A percentile compares a stretch with the other conserved stretches of the same genome.
Evolutionary conservation across 23 tunicate species (phyloP).

Genomic region (Trididemnum miniatum): DNA sequence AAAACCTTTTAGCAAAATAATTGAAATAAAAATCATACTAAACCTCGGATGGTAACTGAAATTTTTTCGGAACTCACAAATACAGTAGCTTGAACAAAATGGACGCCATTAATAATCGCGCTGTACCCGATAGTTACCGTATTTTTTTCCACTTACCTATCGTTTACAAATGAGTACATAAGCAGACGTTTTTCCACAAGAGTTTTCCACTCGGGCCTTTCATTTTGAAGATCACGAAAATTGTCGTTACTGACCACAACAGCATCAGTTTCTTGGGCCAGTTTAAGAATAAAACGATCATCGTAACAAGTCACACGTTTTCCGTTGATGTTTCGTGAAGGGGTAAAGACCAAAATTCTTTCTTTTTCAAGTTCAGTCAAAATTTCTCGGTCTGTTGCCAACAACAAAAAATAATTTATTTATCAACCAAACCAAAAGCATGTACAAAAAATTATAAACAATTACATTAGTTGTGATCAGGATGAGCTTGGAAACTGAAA

Average conservation of each 20-base stretch:
- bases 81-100: no score
- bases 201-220: constrained; percentile 87
- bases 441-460: background rate
- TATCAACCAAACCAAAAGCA: no score
- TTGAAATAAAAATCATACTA: no score
- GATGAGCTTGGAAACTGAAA: background rate
- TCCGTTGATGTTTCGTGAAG: constrained; percentile 83
- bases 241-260: constrained; percentile 89
- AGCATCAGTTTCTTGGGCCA: constrained; percentile 90
- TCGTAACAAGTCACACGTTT: constrained; percentile 93
- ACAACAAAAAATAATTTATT: no score
- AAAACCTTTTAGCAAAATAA: background rate
- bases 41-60: no score
- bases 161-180: constrained; percentile 91
- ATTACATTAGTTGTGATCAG: background rate
- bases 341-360: constrained; percentile 79
- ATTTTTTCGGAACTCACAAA: no score
- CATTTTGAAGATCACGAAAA: constrained; percentile 82
- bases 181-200: constrained; percentile 78
- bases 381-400: constrained; percentile 59
- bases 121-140: no score
- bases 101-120: no score
- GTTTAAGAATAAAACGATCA: constrained; percentile 76
- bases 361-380: constrained; percentile 68
- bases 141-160: constrained; percentile 12